Conservation (phyloP, 2,797 vertebrate species). For the Hirundo rustica region DNA sequence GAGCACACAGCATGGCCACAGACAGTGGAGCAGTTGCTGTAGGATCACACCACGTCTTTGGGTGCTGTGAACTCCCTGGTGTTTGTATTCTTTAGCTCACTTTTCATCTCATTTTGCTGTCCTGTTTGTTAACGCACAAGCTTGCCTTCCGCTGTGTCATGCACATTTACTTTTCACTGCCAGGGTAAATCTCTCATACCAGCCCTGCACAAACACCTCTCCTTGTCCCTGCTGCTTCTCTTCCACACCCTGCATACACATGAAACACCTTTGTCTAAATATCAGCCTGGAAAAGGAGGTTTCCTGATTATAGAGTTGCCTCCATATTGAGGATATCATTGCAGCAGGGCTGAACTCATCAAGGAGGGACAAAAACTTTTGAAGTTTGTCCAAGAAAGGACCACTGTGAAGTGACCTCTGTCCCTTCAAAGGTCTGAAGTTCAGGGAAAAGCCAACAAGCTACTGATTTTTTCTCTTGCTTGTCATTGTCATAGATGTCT, state of each 20-base stretch:
- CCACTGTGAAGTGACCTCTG: background rate
- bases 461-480: background rate
- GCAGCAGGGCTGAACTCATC: background rate
- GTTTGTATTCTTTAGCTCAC: background rate
- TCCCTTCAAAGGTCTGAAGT: background rate
- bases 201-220: background rate
- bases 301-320: background rate
- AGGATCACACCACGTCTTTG: background rate
- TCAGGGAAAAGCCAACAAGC: background rate
- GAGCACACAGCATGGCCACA: fast-evolving
- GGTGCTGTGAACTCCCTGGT: background rate
- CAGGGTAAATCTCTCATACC: background rate
- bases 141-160: background rate
- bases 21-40: background rate
- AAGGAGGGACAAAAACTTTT: background rate
- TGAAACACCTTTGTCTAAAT: background rate
- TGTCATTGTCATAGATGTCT: background rate
- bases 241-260: background rate
- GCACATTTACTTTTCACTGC: background rate
- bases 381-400: background rate
- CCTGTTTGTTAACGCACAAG: background rate
- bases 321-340: background rate
- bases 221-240: background rate
- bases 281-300: background rate
- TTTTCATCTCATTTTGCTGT: background rate